Conservation (phyloP, 2,888 invertebrate genomes). For the Drosophila gaucha region DNA sequence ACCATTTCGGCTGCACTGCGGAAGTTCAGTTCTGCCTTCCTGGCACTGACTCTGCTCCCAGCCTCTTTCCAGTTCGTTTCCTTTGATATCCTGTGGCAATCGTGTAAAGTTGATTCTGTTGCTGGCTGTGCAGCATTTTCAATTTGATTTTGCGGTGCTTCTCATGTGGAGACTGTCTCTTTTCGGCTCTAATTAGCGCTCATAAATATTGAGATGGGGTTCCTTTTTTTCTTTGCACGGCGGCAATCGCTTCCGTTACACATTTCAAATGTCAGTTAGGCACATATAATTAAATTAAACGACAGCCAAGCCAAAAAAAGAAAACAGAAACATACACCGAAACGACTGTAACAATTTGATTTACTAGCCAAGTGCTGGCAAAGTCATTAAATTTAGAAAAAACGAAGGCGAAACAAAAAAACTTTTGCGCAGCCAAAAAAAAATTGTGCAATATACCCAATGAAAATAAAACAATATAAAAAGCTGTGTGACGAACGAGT, state of each 20-base stretch:
- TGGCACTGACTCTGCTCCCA: not conserved
- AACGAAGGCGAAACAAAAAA: constrained; percentile 31
- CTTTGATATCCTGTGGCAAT: constrained; percentile 42
- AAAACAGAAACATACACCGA: constrained; percentile 10
- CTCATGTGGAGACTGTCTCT: constrained; percentile 18
- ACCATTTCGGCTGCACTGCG: constrained; percentile 19
- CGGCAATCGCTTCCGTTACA: constrained; percentile 42
- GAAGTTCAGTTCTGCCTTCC: constrained; percentile 23
- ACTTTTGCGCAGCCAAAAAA: constrained; percentile 46
- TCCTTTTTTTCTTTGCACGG: constrained; percentile 5
- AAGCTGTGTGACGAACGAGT: not conserved
- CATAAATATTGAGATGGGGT: constrained; percentile 37
- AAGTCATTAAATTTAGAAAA: constrained; percentile 70
- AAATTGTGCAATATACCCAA: constrained; percentile 51
- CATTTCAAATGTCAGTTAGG: constrained; percentile 43
- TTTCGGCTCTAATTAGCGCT: constrained; percentile 40
- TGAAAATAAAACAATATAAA: constrained; percentile 28
- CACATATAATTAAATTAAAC: constrained; percentile 66
- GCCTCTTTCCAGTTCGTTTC: constrained; percentile 1
- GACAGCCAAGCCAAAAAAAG: constrained; percentile 28
- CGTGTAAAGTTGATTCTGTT: constrained; percentile 31
- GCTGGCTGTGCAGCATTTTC: constrained; percentile 21
- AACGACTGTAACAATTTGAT: constrained; percentile 65
- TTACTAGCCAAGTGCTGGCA: constrained; percentile 60
- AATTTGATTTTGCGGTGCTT: constrained; percentile 44